Base-by-base conservation (phyloP, 2,888 invertebrate genomes). In the Ochropleura plecta region DNA sequence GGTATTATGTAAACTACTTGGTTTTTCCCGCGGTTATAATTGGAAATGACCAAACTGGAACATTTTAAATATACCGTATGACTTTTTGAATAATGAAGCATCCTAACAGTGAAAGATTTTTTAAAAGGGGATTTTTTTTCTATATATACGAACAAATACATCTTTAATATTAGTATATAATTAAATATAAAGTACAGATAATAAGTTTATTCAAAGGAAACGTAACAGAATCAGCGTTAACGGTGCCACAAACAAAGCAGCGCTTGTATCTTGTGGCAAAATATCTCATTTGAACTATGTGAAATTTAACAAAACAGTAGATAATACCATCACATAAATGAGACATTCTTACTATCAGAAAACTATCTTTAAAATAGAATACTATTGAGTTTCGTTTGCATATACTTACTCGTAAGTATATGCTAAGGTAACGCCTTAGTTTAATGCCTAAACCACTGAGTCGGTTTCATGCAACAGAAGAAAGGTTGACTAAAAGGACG, bases 1-100 rank as follows among this genome's bases (percentile, higher is more conserved):
- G 86, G 78, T 10, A 57, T 60, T 60, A 40, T 18, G 9, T 60
- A 59, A 30, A 40, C 40, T 18, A 40, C 2, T 16, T 18, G 7
- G 30, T 30, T 16, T 14, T 30, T 20, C 57, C 7, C 4, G 30
- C 3, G 8, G 14, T 3, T 30, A 3, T 14, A 0, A 14, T 14
- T 0, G 57, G 55, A 57, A 14, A 7, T 7, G 20, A 7, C 14
- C 6, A 6, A 6, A 30, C 7, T 0, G 12, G 20, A 30, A 20
- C 6, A 12, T 12, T 20, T 53, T 20, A 55, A 57, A 20, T 57
- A 57, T 9, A 55, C 4, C 55, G 0, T 55, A 20, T 53, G n/a
- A 10, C 53, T 53, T 7, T 14, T 7, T 6, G 14, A 3, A 30
- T 57, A 57, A 20, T 30, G 14, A 30, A 30, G 57, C 7, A 7